Evolutionary conservation across 1,140 invertebrate species (phyloP), one percentile per base, ranked within the genome.

Genomic region (Papilio dardanus): DNA sequence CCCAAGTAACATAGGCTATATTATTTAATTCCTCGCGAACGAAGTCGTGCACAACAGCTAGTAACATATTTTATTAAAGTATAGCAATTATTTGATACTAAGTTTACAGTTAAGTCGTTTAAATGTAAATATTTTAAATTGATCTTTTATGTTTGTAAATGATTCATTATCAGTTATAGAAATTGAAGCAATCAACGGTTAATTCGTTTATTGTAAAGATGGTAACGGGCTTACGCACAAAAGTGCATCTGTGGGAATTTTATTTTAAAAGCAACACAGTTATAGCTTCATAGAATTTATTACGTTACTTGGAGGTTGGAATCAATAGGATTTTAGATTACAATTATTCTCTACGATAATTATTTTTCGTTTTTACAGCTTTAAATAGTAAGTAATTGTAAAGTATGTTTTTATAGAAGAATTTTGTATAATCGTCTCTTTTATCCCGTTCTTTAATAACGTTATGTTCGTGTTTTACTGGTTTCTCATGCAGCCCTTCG

Each of bases 281-380:
- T n/a, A n/a, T n/a, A n/a, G n/a, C n/a, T n/a, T 62, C 21, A 62
- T 62, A 62, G 24, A 30, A 16, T 62, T 62, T 62, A 30, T 62
- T 62, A 30, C 54, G 24, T 62, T 28, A 30, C 24, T 62, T 62
- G 24, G 24, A 62, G 21, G 54, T 28, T 62, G 30, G 54, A 28
- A 14, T 10, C 54, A 62, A 62, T 62, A 4, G 2, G 50, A 54
- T 54, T 4, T 16, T n/a, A 19, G 6, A 16, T 19, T 46, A 46
- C 7, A 46, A 46, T 46, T 46, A 46, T n/a, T 19, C n/a, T 46
- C 16, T 6, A 19, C 12, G 8, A 37, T 46, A 46, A 46, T 46
- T 46, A n/a, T 46, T 42, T 40, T 42, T 42, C 14, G 14, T n/a
- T 42, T 46, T 46, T 46, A 46, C 19, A 6, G 42, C 19, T 46